Conservation (phyloP, 2,888 invertebrate species). For the Aphidius colemani region DNA sequence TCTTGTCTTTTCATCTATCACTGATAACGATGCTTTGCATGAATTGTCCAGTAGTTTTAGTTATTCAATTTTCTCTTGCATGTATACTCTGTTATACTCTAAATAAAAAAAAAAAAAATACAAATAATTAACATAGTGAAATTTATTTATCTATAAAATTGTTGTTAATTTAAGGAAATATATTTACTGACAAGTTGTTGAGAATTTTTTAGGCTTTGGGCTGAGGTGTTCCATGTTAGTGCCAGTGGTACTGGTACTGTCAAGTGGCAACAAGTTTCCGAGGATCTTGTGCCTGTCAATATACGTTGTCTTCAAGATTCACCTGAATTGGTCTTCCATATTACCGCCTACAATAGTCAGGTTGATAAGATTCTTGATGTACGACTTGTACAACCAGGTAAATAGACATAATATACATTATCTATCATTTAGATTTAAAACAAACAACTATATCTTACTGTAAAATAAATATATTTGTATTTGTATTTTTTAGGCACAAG, state of each 20-base stretch:
- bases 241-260: slow-evolving; percentile 90
- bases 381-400: slow-evolving; percentile 94
- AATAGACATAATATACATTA: too few species aligned
- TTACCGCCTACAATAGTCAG: slow-evolving; percentile 98
- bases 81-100: not conserved
- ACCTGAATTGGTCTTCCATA: slow-evolving; percentile 96
- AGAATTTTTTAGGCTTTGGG: slow-evolving; percentile 82
- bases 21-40: slow-evolving; percentile 26
- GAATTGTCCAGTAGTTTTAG: not conserved
- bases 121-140: too few species aligned
- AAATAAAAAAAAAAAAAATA: too few species aligned
- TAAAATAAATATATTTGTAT: not conserved
- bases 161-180: not conserved
- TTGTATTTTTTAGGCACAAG: slow-evolving; percentile 75
- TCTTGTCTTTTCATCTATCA: slow-evolving; percentile 21
- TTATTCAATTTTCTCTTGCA: not conserved
- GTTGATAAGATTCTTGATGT: slow-evolving; percentile 98
- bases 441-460: too few species aligned
- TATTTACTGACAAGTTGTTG: slow-evolving; percentile 21
- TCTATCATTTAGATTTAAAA: too few species aligned
- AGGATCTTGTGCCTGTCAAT: slow-evolving; percentile 97
- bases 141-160: too few species aligned
- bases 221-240: slow-evolving; percentile 97
- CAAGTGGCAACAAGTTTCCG: slow-evolving; percentile 97
- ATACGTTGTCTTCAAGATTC: slow-evolving; percentile 97